A percentile compares a stretch with the other conserved stretches of the same genome.
Evolutionary conservation across 1,140 invertebrate genomes (phyloP).

Genomic region (Papilio aristodemus): DNA sequence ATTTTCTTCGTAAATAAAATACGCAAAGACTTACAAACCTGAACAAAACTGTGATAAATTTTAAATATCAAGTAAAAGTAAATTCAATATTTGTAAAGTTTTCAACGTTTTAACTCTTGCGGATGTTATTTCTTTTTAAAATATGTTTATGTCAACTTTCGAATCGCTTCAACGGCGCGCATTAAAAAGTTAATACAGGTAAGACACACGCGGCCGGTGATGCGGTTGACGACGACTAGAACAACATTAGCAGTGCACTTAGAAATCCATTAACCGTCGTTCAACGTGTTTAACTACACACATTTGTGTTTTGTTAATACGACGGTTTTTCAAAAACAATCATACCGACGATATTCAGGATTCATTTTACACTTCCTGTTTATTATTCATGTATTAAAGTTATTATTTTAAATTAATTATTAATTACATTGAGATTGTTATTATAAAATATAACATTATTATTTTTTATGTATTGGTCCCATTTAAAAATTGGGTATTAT

Average conservation of each 20-base stretch:
- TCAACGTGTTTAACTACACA: constrained; percentile 33
- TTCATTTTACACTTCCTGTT: constrained; percentile 1
- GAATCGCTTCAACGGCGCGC: constrained; percentile 3
- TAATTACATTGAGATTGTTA: too few relatives aligned
- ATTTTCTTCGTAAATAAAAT: too few relatives aligned
- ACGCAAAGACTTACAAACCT: too few relatives aligned
- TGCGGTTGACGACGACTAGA: constrained; percentile 31
- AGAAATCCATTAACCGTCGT: constrained; percentile 40
- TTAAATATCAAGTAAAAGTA: background rate
- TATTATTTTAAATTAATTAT: too few relatives aligned
- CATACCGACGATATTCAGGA: constrained; percentile 1
- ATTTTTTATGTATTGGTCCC: too few relatives aligned
- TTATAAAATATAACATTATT: too few relatives aligned
- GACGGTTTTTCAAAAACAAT: constrained; percentile 33
- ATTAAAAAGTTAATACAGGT: constrained; percentile 27
- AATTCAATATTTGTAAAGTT: constrained; percentile 6
- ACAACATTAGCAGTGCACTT: constrained; percentile 41
- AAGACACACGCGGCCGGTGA: constrained; percentile 27
- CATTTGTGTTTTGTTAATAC: constrained; percentile 23
- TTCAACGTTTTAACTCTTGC: constrained; percentile 6
- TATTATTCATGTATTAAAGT: background rate
- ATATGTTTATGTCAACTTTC: constrained; percentile 21
- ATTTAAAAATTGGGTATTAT: too few relatives aligned
- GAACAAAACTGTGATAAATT: background rate
- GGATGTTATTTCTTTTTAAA: constrained; percentile 4